These are phyloP conservation scores for Dreissena polymorpha DNA, from an alignment of 1,140 invertebrate species.

Conservation along the genomic window DNA sequence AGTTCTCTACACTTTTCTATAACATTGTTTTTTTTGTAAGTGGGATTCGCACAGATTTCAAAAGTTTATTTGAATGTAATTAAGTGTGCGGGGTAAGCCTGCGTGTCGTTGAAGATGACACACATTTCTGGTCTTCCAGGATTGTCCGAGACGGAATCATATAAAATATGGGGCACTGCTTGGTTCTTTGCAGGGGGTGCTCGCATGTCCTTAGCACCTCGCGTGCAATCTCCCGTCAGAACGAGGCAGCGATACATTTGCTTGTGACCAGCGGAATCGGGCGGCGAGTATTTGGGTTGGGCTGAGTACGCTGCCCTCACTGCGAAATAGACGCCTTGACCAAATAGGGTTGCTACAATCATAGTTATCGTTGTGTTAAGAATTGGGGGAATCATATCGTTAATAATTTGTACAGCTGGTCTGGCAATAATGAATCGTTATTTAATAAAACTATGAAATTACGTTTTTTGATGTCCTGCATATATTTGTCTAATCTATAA, in stretches of 20 bases:
- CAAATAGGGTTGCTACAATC: constrained; percentile 34
- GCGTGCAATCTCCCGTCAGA: constrained; percentile 57
- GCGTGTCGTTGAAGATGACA: too few relatives aligned
- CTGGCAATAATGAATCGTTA: too few relatives aligned
- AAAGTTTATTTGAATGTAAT: constrained; percentile 59
- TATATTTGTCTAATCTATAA: too few relatives aligned
- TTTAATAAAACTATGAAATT: too few relatives aligned
- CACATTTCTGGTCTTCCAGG: constrained; percentile 50
- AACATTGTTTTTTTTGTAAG: too few relatives aligned
- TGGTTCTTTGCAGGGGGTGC: constrained; percentile 46
- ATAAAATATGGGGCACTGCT: constrained; percentile 22
- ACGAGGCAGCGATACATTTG: constrained; percentile 57
- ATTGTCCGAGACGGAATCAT: constrained; percentile 62
- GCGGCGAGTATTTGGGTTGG: constrained; percentile 44
- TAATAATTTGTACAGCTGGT: too few relatives aligned
- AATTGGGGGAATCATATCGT: background rate
- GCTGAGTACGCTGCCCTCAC: constrained; percentile 41
- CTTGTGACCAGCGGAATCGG: constrained; percentile 42
- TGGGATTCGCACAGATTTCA: too few relatives aligned
- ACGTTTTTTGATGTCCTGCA: too few relatives aligned
- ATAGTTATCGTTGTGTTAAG: background rate
- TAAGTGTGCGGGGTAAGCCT: constrained; percentile 68
- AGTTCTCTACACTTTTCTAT: too few relatives aligned
- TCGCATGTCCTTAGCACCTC: constrained; percentile 29
- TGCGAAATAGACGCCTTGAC: constrained; percentile 62